Evolutionary conservation across 2,797 vertebrate species (phyloP), one percentile per base, ranked within the genome.

Genomic region (Limosa lapponica): DNA sequence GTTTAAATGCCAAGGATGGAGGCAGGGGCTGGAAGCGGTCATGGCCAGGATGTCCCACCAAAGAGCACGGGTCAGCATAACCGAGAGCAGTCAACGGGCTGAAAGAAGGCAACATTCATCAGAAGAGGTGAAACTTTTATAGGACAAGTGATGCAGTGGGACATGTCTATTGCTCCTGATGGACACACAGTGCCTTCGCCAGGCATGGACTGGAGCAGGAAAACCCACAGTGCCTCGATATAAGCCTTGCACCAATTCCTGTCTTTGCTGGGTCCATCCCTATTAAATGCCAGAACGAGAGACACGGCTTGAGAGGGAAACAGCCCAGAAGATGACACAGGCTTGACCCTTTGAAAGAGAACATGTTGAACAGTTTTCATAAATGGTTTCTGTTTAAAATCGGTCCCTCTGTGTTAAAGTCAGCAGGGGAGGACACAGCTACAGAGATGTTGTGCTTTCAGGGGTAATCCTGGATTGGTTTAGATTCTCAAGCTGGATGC

Each of bases 11-110:
- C 3, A 2, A 58, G 46, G 70, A 69, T 16, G 48, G 27, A 69
- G n/a, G 55, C 28, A 48, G 30, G 18, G 71, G 72, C 82, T 96
- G 74, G 74, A 85, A 41, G 39, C 30, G 23, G 83, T 52, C 62
- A n/a, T 62, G 87, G 77, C 11, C 67, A 51, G 72, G 66, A 86
- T 46, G 64, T 89, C 62, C 67, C 52, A 94, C 41, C 34, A 52
- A 75, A 30, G 3, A 24, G 16, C 3, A 1, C 8, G 14, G 58
- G 74, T 36, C 59, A 79, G 27, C 7, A 0, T 28, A 39, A 79
- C 18, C 55, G 87, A 22, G 30, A 37, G 32, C 3, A 1, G 44
- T 37, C 57, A 44, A 14, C 0, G 1, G 61, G 22, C 36, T 65
- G 54, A 65, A 84, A 79, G 28, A 32, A 51, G 16, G 22, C 13